phyloP scores from a whole-genome alignment of 35 echinoderm and acorn worm species.

The Chiridota heheva region DNA sequence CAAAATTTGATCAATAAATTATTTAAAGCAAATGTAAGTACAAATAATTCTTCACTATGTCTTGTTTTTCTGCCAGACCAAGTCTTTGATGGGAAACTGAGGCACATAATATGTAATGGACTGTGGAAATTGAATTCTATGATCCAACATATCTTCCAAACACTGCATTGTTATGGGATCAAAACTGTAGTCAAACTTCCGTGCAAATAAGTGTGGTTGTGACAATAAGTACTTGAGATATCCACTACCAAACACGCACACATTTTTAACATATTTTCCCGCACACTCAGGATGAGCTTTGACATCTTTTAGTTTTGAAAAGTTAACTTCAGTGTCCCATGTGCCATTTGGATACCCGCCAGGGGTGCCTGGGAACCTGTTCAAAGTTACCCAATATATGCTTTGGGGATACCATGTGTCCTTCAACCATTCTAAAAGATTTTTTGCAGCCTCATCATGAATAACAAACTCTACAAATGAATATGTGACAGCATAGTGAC shows the following conservation, averaged over 20 bases:
- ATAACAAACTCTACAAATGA: conserved; percentile 55
- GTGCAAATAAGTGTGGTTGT: conserved; percentile 57
- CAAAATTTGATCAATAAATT: no score
- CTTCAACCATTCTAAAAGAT: conserved; percentile 44
- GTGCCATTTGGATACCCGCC: conserved; percentile 56
- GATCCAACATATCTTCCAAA: conserved; percentile 69
- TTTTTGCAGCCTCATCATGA: conserved; percentile 26
- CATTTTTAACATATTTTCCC: conserved; percentile 48
- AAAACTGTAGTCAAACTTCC: conserved; percentile 72
- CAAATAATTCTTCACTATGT: no score
- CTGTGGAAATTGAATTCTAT: conserved; percentile 39
- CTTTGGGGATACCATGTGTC: conserved; percentile 74
- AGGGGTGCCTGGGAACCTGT: conserved; percentile 46
- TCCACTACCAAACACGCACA: conserved; percentile 56
- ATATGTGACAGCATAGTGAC: conserved; percentile 43
- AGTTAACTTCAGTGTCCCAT: conserved; percentile 5
- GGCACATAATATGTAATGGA: conserved; percentile 20
- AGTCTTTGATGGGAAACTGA: conserved; percentile 16
- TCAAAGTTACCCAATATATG: conserved; percentile 54
- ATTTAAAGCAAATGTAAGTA: no score
- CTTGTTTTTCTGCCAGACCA: conserved; percentile 25
- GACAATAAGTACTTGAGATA: conserved; percentile 42
- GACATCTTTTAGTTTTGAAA: conserved; percentile 25
- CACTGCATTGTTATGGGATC: conserved; percentile 74
- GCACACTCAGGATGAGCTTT: conserved; percentile 18